Base-by-base conservation (phyloP, 1,140 invertebrate species). In the Brachystomella parvula region DNA sequence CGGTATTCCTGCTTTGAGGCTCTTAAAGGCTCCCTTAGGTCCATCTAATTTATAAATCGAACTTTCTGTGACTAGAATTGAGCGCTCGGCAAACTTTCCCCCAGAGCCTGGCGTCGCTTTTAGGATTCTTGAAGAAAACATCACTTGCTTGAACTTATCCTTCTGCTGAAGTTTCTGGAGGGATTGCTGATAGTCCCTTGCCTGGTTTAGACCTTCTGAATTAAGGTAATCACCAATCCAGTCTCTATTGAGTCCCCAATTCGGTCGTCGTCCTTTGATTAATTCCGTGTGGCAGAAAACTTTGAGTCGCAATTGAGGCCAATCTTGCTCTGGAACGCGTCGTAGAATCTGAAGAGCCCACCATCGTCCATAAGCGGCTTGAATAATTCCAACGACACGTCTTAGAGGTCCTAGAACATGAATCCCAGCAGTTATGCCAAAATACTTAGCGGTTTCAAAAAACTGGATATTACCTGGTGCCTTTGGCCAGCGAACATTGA, bases 181-280 rank as follows among this genome's bases (percentile, higher is more conserved):
- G 64, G 87, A 87, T 19, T 82, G 78, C 61, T 84, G 85, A 77
- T 86, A 93, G n/a, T 83, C 78, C 31, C 84, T 78, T 58, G 83
- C 86, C 49, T 85, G 84, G 31, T 84, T 81, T 76, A 97, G 94
- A 75, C 96, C 92, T 35, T 82, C 81, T 53, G 83, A 81, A 1
- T 86, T 82, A 62, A 98, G 79, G 76, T 98, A 98, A 79, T 98
- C 94, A 31, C 94, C 94, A 69, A 88, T 82, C 95, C 96, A 98
- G 67, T 85, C 83, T 31, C 93, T 80, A 2, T 83, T 82, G 58
- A 89, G 85, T 0, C 95, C 94, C 87, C 91, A 97, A 61, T 89
- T 81, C 1, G 78, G 74, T 35, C 94, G 83, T 65, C 90, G 84
- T 0, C 86, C 85, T 59, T 84, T 82, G 17, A 98, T 62, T 17